Evolutionary conservation across 2,888 invertebrate species (phyloP).

Genomic region (Octodonta nipae): DNA sequence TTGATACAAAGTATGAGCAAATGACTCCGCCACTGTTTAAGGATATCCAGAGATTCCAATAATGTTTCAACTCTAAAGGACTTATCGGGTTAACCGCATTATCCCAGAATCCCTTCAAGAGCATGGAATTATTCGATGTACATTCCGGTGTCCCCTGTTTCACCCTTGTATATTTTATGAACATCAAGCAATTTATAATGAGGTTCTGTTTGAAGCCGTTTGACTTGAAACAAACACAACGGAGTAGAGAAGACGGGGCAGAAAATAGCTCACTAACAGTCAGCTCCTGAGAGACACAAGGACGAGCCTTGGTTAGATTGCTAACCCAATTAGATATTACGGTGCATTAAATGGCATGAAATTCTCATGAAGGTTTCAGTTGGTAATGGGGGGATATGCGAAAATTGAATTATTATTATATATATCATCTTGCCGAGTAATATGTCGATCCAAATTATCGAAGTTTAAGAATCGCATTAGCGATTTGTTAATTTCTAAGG

Average conservation of each 20-base stretch:
- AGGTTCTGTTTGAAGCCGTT: slow-evolving; percentile 37
- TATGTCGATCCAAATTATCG: too few relatives aligned
- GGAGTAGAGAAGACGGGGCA: slow-evolving; percentile 5
- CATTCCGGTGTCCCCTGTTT: slow-evolving; percentile 7
- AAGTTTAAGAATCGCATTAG: too few relatives aligned
- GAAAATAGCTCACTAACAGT: neutral
- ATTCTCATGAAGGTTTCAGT: slow-evolving; percentile 31
- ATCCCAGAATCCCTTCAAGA: slow-evolving; percentile 27
- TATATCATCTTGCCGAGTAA: too few relatives aligned
- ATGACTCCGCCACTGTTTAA: neutral
- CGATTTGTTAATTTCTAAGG: too few relatives aligned
- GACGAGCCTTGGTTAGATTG: slow-evolving; percentile 22
- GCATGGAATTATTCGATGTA: slow-evolving; percentile 25
- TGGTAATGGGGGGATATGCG: slow-evolving; percentile 6
- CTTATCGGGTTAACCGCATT: slow-evolving; percentile 32
- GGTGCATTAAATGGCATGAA: slow-evolving; percentile 37
- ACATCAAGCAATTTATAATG: slow-evolving; percentile 38
- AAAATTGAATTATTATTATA: slow-evolving; percentile 8
- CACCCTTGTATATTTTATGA: slow-evolving; percentile 36
- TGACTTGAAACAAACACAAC: slow-evolving; percentile 24
- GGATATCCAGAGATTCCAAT: slow-evolving; percentile 10
- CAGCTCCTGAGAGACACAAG: slow-evolving; percentile 13
- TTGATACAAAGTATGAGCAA: too few relatives aligned
- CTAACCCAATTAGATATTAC: slow-evolving; percentile 31
- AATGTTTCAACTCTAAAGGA: slow-evolving; percentile 19